These are phyloP conservation scores for Drosophila takahashii DNA, from an alignment of 1,140 invertebrate species.

Conservation along the genomic window DNA sequence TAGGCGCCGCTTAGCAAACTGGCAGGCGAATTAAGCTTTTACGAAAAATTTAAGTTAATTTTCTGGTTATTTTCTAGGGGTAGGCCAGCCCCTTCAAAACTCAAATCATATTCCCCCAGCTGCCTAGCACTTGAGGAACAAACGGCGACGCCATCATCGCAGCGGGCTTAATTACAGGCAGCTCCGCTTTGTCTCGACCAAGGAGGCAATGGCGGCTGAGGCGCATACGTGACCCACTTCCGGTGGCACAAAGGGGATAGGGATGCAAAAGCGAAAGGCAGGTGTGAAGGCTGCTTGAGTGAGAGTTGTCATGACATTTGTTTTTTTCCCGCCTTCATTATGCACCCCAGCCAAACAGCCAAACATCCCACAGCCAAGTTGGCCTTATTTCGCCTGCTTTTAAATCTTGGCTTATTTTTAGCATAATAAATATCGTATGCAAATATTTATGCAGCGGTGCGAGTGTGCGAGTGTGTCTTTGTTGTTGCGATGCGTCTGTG, in stretches of 20 bases:
- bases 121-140: conserved; percentile 54
- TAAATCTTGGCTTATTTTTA: conserved; percentile 82
- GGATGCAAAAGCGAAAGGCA: conserved; percentile 44
- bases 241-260: conserved; percentile 67
- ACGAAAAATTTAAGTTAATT: conserved; percentile 70
- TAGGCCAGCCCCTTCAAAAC: background rate
- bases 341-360: conserved; percentile 28
- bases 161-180: conserved; percentile 73
- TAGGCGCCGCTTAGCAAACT: conserved; percentile 33
- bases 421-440: conserved; percentile 80
- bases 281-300: conserved; percentile 72
- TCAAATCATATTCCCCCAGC: conserved; percentile 10
- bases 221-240: conserved; percentile 78
- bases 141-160: conserved; percentile 53
- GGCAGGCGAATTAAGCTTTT: conserved; percentile 38
- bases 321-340: conserved; percentile 61
- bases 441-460: conserved; percentile 70
- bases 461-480: conserved; percentile 28
- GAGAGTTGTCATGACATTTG: conserved; percentile 80
- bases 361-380: conserved; percentile 41
- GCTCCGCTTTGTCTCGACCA: conserved; percentile 61
- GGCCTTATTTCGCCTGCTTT: conserved; percentile 72
- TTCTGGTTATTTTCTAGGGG: background rate
- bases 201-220: conserved; percentile 25
- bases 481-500: conserved; percentile 36